A percentile compares a stretch with the other conserved stretches of the same genome.
Evolutionary conservation across 2,888 invertebrate species (phyloP).

Genomic region (Cancer borealis): DNA sequence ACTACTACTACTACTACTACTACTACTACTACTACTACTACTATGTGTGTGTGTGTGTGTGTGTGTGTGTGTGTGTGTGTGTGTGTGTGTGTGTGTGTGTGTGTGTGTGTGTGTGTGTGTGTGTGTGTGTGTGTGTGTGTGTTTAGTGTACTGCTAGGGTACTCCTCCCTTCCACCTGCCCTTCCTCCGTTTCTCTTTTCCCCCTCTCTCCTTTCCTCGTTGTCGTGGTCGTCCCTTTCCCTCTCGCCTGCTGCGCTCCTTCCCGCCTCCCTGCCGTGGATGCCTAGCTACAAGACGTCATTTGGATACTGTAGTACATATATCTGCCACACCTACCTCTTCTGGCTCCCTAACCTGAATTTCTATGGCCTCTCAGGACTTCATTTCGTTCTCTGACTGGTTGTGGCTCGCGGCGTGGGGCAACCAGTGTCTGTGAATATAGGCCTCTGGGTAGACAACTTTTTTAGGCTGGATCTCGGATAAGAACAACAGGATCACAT

Average conservation of each 20-base stretch:
- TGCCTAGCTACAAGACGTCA: background rate
- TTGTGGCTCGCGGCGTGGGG: background rate
- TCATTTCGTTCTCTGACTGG: background rate
- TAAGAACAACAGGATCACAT: background rate
- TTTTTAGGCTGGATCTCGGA: background rate
- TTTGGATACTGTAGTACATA: background rate
- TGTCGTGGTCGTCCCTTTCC: background rate
- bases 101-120: background rate
- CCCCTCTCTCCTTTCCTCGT: background rate
- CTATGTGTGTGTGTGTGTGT: background rate
- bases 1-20: no score
- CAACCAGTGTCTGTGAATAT: background rate
- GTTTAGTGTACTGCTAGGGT: background rate
- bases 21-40: no score
- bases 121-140: background rate
- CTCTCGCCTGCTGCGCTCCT: background rate
- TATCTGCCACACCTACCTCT: background rate
- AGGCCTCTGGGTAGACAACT: conserved; percentile 7
- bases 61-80: no score
- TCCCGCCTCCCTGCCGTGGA: background rate
- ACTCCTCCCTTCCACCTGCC: background rate
- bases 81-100: background rate
- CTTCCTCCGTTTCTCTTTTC: background rate
- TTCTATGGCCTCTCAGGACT: background rate
- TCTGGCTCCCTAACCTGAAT: background rate